phyloP scores from a whole-genome alignment of 2,113 vertebrate genomes.

The Platanista minor region DNA sequence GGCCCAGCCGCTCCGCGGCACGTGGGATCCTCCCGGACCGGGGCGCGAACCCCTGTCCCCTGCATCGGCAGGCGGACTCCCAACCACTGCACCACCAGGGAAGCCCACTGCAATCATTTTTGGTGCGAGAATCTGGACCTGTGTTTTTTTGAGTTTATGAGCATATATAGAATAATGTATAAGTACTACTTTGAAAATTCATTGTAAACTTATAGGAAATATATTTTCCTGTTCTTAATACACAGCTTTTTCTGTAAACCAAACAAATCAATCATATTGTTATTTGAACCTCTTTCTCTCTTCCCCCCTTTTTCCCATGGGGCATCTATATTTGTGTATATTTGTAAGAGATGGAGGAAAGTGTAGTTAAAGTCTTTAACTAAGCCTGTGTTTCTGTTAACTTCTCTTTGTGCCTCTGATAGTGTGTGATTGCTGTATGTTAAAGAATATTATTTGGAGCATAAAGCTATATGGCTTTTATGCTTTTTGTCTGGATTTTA shows the following conservation, averaged over 20 bases:
- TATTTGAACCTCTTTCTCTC: background rate
- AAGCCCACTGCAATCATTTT: background rate
- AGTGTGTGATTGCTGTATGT: background rate
- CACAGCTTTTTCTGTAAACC: background rate
- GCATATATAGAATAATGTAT: background rate
- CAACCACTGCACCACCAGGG: too few species aligned
- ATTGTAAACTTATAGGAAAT: background rate
- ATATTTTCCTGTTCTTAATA: background rate
- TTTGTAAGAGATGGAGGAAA: background rate
- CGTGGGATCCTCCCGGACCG: too few species aligned
- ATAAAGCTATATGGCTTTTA: background rate
- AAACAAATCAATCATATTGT: background rate
- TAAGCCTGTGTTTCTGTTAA: background rate
- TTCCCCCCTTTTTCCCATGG: rapidly evolving
- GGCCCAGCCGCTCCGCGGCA: too few species aligned
- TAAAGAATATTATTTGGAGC: background rate
- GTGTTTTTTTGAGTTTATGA: background rate
- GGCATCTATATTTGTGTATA: background rate
- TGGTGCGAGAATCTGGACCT: background rate
- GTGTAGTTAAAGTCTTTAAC: background rate
- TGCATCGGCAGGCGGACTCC: too few species aligned
- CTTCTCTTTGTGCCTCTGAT: background rate
- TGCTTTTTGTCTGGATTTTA: background rate
- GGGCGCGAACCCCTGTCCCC: too few species aligned
- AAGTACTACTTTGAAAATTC: background rate